phyloP scores from a whole-genome alignment of 1,140 invertebrate species.

The Drosophila nannoptera region DNA sequence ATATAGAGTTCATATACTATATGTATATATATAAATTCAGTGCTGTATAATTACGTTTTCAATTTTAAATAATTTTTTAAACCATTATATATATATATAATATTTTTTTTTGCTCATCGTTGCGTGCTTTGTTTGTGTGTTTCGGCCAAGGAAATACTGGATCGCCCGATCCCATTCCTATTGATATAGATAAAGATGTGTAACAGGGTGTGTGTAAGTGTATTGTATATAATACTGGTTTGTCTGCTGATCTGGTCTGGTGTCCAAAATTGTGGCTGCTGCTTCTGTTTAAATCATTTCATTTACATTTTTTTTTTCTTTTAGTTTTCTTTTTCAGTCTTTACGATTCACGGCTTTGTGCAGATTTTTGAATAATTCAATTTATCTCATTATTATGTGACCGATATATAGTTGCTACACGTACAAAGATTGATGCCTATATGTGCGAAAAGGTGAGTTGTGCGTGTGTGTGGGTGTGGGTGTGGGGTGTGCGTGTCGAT shows the following conservation, averaged over 20 bases:
- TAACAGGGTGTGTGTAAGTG: no score
- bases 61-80: constrained; percentile 7
- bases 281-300: constrained; percentile 46
- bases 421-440: constrained; percentile 33
- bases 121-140: constrained; percentile 44
- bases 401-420: constrained; percentile 49
- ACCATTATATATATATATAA: background rate
- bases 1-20: constrained; percentile 56
- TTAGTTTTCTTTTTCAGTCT: constrained; percentile 69
- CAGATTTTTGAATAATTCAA: constrained; percentile 67
- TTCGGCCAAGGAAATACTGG: constrained; percentile 36
- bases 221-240: constrained; percentile 25
- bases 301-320: constrained; percentile 46
- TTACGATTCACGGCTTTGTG: constrained; percentile 79
- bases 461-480: background rate
- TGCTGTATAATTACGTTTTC: constrained; percentile 59
- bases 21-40: constrained; percentile 65
- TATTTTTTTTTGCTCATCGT: constrained; percentile 38
- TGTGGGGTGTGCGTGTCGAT: constrained; percentile 22
- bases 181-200: constrained; percentile 4
- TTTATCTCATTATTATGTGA: constrained; percentile 48
- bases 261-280: constrained; percentile 39
- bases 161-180: constrained; percentile 2
- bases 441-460: constrained; percentile 6
- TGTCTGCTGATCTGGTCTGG: constrained; percentile 29